phyloP scores from a whole-genome alignment of 2,113 vertebrate species.

The Poeciliopsis occidentalis region DNA sequence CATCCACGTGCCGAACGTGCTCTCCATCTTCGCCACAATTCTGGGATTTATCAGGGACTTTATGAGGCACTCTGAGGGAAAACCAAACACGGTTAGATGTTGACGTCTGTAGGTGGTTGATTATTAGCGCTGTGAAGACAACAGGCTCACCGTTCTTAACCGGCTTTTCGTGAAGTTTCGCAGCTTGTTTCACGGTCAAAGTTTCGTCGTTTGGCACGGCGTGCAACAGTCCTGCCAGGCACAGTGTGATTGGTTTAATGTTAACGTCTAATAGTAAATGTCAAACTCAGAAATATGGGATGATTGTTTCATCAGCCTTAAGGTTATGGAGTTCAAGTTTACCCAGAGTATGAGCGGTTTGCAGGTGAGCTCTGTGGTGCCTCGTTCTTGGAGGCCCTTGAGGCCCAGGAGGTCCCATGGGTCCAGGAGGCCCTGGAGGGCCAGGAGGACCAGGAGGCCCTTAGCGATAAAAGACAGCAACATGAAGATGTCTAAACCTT shows the following conservation, averaged over 20 bases:
- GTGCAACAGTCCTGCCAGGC: constrained; percentile 76
- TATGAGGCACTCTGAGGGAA: constrained; percentile 82
- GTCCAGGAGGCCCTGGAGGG: constrained; percentile 70
- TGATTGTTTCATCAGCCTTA: background rate
- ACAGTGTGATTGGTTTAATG: background rate
- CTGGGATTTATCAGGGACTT: constrained; percentile 85
- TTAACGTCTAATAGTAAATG: background rate
- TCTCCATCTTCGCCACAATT: constrained; percentile 82
- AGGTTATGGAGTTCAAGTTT: background rate
- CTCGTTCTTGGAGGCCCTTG: constrained; percentile 81
- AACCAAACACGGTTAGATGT: background rate
- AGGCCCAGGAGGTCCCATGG: constrained; percentile 65
- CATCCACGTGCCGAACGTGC: constrained; percentile 94
- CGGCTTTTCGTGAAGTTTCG: constrained; percentile 56
- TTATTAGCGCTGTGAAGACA: background rate
- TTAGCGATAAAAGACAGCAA: constrained; percentile 32
- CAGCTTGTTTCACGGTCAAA: constrained; percentile 73
- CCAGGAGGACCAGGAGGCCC: constrained; percentile 79
- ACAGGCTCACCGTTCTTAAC: constrained; percentile 77
- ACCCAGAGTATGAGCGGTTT: constrained; percentile 72
- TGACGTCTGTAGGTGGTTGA: background rate
- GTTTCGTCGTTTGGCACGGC: constrained; percentile 88
- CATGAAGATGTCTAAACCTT: background rate
- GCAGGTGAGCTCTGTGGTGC: constrained; percentile 76
- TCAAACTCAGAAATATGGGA: background rate